Evolutionary conservation across 53 echinoderm and acorn worm species (phyloP), one percentile per base, ranked within the genome.

Genomic region (Patiria pectinifera): DNA sequence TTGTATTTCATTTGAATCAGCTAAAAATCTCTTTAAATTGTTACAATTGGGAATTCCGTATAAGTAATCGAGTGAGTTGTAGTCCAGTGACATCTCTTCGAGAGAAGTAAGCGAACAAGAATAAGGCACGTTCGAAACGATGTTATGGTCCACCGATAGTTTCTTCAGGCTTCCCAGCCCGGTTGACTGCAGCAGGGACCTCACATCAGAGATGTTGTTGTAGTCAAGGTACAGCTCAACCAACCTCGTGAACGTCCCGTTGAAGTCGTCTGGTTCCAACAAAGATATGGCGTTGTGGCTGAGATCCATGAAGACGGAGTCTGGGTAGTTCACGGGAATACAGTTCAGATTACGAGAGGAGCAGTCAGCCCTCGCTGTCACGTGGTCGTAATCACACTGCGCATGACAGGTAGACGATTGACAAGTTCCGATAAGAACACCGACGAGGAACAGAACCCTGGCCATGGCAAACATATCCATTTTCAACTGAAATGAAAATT

Each of bases 261-360:
- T 71, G 61, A 91, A 91, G 71, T 91, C 91, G 25, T 12, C 66
- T 91, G 83, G 49, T 14, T 45, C 59, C 72, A 91, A 72, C 7
- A 13, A 44, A 44, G 71, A 35, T 60, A 89, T 89, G 44, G 59
- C 62, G 48, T 89, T 89, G 62, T 60, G 80, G 4, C 79, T 89
- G 6, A 89, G 80, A 89, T 80, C 62, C 89, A 89, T 89, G 13
- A 75, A 26, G 76, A 75, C 23, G 60, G 91, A 81, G 80, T 91
- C 82, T 48, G 82, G 91, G 23, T 83, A 91, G 83, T 91, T 91
- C 45, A 0, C 47, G 16, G 91, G 91, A 59, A 91, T 91, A 35
- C 91, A 91, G 84, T 83, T 58, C 61, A 91, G 91, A 80, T 60
- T 74, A 24, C 71, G 83, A 2, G 91, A 91, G 6, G 91, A 47